Conservation (phyloP, 1,140 invertebrate genomes). For the Helicoverpa armigera region DNA sequence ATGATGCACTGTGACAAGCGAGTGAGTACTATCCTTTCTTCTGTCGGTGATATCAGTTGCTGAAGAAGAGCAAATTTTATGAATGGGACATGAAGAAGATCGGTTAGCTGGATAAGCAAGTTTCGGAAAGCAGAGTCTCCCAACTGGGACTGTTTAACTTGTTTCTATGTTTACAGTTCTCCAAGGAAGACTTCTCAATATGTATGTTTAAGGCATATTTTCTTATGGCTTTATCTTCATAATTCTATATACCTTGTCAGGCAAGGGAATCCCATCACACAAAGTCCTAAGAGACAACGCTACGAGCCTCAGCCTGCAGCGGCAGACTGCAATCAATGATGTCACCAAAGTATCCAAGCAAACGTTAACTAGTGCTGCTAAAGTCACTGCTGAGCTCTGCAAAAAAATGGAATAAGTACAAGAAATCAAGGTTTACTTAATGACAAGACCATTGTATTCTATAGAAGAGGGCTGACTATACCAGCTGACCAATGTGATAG, state of each 20-base stretch:
- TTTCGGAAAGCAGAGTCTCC: too few species aligned
- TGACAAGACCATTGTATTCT: background rate
- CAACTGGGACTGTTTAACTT: too few species aligned
- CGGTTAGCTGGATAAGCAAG: too few species aligned
- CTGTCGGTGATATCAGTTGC: constrained; percentile 52
- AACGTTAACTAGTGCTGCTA: constrained; percentile 82
- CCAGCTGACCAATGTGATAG: too few species aligned
- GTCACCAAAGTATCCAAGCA: constrained; percentile 83
- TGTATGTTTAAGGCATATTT: too few species aligned
- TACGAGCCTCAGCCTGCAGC: constrained; percentile 83
- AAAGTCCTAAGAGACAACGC: constrained; percentile 62
- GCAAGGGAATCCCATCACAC: constrained; percentile 53
- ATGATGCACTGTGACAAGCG: constrained; percentile 65
- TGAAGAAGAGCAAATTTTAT: background rate
- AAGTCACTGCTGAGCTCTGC: constrained; percentile 65
- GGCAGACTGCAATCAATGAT: constrained; percentile 80
- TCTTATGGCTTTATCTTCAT: background rate
- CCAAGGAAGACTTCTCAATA: too few species aligned
- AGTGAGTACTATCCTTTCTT: constrained; percentile 56
- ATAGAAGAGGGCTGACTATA: too few species aligned
- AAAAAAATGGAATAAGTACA: background rate
- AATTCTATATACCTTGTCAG: constrained; percentile 48
- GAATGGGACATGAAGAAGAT: background rate
- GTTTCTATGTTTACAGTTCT: too few species aligned
- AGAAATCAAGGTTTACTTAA: background rate